Conservation (phyloP, 1,140 invertebrate species). For the Rhyzopertha dominica region DNA sequence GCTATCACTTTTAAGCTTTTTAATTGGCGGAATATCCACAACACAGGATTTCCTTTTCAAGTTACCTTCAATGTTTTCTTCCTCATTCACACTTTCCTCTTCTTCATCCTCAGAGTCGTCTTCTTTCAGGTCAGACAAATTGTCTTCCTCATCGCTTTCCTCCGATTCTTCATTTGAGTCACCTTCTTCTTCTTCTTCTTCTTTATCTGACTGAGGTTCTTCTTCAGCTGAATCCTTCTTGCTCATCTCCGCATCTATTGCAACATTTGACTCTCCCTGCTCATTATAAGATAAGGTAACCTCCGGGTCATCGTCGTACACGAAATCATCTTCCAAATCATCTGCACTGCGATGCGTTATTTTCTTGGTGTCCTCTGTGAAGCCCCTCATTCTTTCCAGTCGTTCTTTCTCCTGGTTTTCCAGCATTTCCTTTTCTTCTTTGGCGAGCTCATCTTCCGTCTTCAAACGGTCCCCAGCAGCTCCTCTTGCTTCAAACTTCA, state of each 20-base stretch:
- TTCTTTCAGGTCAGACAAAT: slow-evolving; percentile 39
- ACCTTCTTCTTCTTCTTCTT: slow-evolving; percentile 39
- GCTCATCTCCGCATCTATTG: slow-evolving; percentile 30
- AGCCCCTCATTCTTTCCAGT: slow-evolving; percentile 68
- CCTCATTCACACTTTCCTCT: slow-evolving; percentile 40
- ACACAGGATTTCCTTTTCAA: slow-evolving; percentile 19
- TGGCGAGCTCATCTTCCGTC: slow-evolving; percentile 74
- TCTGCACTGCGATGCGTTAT: slow-evolving; percentile 61
- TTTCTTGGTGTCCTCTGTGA: slow-evolving; percentile 39
- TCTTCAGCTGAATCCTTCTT: slow-evolving; percentile 28
- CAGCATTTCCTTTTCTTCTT: slow-evolving; percentile 73
- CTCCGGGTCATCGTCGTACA: slow-evolving; percentile 50
- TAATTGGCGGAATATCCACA: slow-evolving; percentile 32
- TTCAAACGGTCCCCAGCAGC: slow-evolving; percentile 75
- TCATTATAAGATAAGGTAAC: slow-evolving; percentile 47
- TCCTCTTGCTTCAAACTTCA: slow-evolving; percentile 78
- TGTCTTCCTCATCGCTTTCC: slow-evolving; percentile 42
- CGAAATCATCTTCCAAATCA: slow-evolving; percentile 70
- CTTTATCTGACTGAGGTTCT: slow-evolving; percentile 25
- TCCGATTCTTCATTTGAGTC: slow-evolving; percentile 35
- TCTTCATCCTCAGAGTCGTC: slow-evolving; percentile 41
- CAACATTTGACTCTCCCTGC: slow-evolving; percentile 44
- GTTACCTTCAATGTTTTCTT: slow-evolving; percentile 21
- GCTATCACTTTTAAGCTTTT: slow-evolving; percentile 13
- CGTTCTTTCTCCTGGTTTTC: slow-evolving; percentile 75